phyloP scores from a whole-genome alignment of 1,140 invertebrate species.

The Wasmannia auropunctata region DNA sequence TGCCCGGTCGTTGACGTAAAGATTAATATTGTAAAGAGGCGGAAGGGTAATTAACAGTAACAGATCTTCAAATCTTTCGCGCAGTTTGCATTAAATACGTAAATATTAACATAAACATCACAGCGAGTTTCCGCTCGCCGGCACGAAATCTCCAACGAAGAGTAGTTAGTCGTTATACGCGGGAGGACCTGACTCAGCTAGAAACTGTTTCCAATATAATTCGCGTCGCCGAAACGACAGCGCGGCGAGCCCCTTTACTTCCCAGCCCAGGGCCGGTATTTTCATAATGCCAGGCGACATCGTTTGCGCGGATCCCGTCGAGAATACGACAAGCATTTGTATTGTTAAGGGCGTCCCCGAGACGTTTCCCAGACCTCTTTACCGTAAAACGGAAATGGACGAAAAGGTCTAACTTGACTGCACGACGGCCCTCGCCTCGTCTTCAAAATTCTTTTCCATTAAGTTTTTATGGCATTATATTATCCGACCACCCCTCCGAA shows the following conservation, averaged over 20 bases:
- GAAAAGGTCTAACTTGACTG: slow-evolving; percentile 52
- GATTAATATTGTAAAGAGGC: slow-evolving; percentile 2
- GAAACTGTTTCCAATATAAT: slow-evolving; percentile 75
- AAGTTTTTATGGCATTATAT: slow-evolving; percentile 57
- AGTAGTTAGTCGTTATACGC: slow-evolving; percentile 33
- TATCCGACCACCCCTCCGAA: background rate
- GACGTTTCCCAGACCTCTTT: slow-evolving; percentile 63
- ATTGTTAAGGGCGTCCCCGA: slow-evolving; percentile 70
- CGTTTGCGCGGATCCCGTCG: slow-evolving; percentile 64
- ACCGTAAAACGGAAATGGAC: slow-evolving; percentile 61
- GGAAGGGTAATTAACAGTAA: background rate
- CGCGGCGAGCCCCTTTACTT: slow-evolving; percentile 53
- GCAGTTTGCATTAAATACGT: background rate
- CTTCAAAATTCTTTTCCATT: slow-evolving; percentile 63
- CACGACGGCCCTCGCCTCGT: slow-evolving; percentile 13
- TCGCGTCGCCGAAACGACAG: slow-evolving; percentile 52
- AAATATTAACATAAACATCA: slow-evolving; percentile 19
- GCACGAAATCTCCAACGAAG: slow-evolving; percentile 32
- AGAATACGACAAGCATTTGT: slow-evolving; percentile 66
- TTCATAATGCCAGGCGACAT: slow-evolving; percentile 70
- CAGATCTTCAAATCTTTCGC: background rate
- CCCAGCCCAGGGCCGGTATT: slow-evolving; percentile 65
- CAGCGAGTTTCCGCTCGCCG: slow-evolving; percentile 1
- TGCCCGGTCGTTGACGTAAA: background rate
- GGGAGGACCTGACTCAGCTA: slow-evolving; percentile 37